Percentiles rank a stretch among this genome's conserved stretches.
These are phyloP conservation scores for Chrysolina haemoptera DNA, from an alignment of 2,888 invertebrate species.

Conservation along the genomic window DNA sequence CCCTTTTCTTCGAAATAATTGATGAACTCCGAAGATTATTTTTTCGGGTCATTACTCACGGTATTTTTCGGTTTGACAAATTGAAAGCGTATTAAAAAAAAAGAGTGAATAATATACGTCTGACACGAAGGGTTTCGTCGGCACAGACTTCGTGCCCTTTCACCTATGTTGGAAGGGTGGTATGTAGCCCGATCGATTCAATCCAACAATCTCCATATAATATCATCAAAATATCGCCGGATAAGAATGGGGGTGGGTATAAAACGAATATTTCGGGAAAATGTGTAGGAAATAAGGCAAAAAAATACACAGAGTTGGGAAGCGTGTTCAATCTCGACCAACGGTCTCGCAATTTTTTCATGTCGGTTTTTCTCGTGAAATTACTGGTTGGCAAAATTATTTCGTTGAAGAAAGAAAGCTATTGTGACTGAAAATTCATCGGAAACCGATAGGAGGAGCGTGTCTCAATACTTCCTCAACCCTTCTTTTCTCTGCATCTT, in stretches of 20 bases:
- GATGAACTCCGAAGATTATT: slow-evolving; percentile 9
- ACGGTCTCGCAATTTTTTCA: too few relatives aligned
- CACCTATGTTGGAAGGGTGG: slow-evolving; percentile 5
- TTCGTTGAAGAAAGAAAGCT: too few relatives aligned
- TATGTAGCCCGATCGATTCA: slow-evolving; percentile 1
- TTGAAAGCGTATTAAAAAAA: slow-evolving; percentile 12
- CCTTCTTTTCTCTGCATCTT: too few relatives aligned
- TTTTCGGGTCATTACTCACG: slow-evolving; percentile 1
- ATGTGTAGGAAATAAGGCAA: background rate
- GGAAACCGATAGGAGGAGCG: too few relatives aligned
- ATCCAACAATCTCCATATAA: slow-evolving; percentile 14
- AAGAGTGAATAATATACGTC: slow-evolving; percentile 15
- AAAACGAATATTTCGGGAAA: background rate
- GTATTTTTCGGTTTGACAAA: slow-evolving; percentile 9
- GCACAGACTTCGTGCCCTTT: slow-evolving; percentile 14
- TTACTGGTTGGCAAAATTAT: too few relatives aligned
- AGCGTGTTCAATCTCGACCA: too few relatives aligned
- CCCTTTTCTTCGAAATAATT: background rate
- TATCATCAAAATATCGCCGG: slow-evolving; percentile 12
- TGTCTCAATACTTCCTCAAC: too few relatives aligned
- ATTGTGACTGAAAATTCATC: too few relatives aligned
- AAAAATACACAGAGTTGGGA: too few relatives aligned
- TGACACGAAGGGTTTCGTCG: slow-evolving; percentile 19
- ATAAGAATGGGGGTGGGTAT: background rate
- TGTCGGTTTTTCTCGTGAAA: too few relatives aligned